Evolutionary conservation across 2,888 invertebrate species (phyloP).

Genomic region (Phragmatobia fuliginosa): DNA sequence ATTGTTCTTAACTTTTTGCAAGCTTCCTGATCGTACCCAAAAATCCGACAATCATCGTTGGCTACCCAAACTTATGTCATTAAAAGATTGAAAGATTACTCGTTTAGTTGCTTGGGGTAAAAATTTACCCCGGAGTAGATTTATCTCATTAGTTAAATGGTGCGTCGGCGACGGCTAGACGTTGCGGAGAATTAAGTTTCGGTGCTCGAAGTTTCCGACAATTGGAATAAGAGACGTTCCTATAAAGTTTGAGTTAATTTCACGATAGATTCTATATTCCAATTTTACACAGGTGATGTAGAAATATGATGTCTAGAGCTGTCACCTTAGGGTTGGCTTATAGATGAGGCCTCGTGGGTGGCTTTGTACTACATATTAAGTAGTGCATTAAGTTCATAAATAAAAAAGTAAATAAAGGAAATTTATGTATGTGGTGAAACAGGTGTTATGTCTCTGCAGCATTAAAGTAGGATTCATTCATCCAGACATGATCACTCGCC

Average conservation of each 20-base stretch:
- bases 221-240: conserved; percentile 38
- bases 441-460: not conserved
- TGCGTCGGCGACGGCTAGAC: conserved; percentile 70
- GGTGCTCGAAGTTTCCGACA: conserved; percentile 34
- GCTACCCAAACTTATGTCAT: conserved; percentile 76
- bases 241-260: conserved; percentile 14
- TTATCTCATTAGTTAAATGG: conserved; percentile 86
- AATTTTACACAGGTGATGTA: too few relatives aligned
- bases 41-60: conserved; percentile 67
- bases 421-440: not conserved
- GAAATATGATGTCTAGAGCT: too few relatives aligned
- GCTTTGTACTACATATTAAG: too few relatives aligned
- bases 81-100: conserved; percentile 85
- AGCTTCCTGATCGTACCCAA: conserved; percentile 48
- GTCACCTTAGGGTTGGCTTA: too few relatives aligned
- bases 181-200: conserved; percentile 58
- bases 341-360: too few relatives aligned
- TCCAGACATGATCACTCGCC: not conserved
- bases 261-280: too few relatives aligned
- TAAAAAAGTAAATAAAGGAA: too few relatives aligned
- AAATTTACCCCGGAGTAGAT: conserved; percentile 71
- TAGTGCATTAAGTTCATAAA: too few relatives aligned
- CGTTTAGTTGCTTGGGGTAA: conserved; percentile 75
- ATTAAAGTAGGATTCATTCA: not conserved
- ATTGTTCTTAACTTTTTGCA: conserved; percentile 44